Base-by-base conservation (phyloP, 1,140 invertebrate genomes). In the Temnothorax curvispinosus region DNA sequence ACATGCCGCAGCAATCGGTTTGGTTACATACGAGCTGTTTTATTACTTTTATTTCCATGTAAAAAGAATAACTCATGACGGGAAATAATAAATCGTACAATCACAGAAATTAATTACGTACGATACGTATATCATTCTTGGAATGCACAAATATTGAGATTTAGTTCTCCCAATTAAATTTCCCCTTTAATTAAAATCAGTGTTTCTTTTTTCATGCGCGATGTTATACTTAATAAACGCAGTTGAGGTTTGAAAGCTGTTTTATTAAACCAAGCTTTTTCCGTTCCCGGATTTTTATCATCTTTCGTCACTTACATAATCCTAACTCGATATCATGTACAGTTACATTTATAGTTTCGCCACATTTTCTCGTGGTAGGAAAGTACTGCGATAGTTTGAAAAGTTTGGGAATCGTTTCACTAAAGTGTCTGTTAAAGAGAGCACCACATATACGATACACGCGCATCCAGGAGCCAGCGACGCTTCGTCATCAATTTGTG, bases 151-250 rank as follows among this genome's bases (percentile, higher is more conserved):
- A 38, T 50, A 8, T 41, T 44, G 32, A 71, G 27, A 81, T 81
- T 71, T 47, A 56, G 38, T 71, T 35, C 18, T 35, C 5, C 44
- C 35, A n/a, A 13, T 80, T 74, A 7, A 38, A 84, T 21, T 60
- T 74, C 3, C 9, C 13, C 11, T 13, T 35, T 47, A 15, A 69
- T 81, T 38, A 44, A 76, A 76, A 18, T 32, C 21, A 11, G 58
- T 41, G n/a, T 32, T 6, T 50, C 27, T 81, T 44, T 72, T 35
- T 58, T 21, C 21, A 3, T 41, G 21, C 38, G 21, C 9, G 27
- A 74, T 60, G 35, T 65, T 74, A 75, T 75, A 84, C 15, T 84
- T 84, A 72, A 60, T 74, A 82, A 74, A 74, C 3, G 44, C 13
- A 75, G 21, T 50, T 44, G 35, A 50, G 8, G 72, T 72, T 69